Base-by-base conservation (phyloP, 2,797 vertebrate genomes). In the Caiman crocodilus region DNA sequence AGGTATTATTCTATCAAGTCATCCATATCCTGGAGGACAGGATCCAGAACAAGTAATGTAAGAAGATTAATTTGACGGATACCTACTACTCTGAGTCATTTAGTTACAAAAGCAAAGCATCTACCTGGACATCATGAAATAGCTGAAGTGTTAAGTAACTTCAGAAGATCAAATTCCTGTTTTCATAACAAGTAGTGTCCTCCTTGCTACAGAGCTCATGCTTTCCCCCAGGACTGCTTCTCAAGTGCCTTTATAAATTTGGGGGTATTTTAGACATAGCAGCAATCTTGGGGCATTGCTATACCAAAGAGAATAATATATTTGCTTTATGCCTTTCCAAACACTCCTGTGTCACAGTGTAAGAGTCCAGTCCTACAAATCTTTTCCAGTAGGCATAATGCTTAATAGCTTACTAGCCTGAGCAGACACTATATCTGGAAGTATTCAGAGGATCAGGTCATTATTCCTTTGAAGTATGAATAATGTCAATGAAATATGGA, bases 1-100 rank as follows among this genome's bases (percentile, higher is more conserved):
- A 99, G 99, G 98, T 85, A 99, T 99, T 97, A 98, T 98, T 90
- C 98, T 99, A 95, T 99, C 98, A 92, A 99, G 98, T 96, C 99
- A 99, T 77, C 99, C 99, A 7, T 99, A 99, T 85, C 98, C 99
- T 71, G 99, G 99, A 76, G 98, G 99, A 85, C 96, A 96, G 88
- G 98, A 99, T 95, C 97, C 99, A 88, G 99, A 99, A 89, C 98
- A 99, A 96, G 76, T 98, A 90, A 95, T 99, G 99, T 99, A 99
- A 99, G 99, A 88, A 74, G 32, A 82, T 76, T 55, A 16, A 69
- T 85, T 80, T 94, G 87, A 58, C 64, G 74, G 69, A 76, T 79
- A 26, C n/a, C 71, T 87, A 71, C 55, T 79, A 55, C 59, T 82
- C 15, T 84, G 76, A 86, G 32, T 61, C 87, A 76, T 75, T 87